Evolutionary conservation across 1,140 invertebrate species (phyloP), one percentile per base, ranked within the genome.

Genomic region (Chymomyza costata): DNA sequence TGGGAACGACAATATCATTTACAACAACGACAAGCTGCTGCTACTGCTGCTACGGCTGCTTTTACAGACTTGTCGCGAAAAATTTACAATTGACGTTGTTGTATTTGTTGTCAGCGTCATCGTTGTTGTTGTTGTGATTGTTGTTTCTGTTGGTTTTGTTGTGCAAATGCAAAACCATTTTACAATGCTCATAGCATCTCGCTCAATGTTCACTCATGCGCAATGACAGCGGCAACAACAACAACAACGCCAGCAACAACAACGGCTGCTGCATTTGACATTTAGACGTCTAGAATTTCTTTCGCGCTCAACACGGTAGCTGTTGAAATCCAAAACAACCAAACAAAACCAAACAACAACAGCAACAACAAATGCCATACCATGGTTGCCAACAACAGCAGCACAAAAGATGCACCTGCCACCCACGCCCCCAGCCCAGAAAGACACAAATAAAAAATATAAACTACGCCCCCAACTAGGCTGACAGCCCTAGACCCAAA

Each of bases 201-300:
- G 73, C 63, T 54, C 73, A 65, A 73, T 80, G 71, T 67, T 80
- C 71, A 71, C 71, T 78, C 71, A 78, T 78, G 71, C 71, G 73
- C 71, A 71, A 45, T 71, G 62, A 78, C 71, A 59, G 60, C 66
- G 55, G 60, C 66, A 28, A 19, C 58, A 52, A 38, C 52, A 38
- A 11, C 17, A 37, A 8, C 50, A 59, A 34, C 34, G 44, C 38
- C 55, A 50, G 13, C 55, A 51, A 56, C 58, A 59, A 59, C 66
- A 68, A 41, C 55, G 62, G 19, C 21, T 21, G 58, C 63, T 53
- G 53, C 48, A 57, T 62, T 56, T 80, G 73, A 78, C 73, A 66
- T 68, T 49, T 57, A 68, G 73, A 57, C 73, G 73, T 80, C 73
- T 78, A 73, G 73, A 73, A 80, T 78, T 78, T 78, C 73, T 57